Conservation (phyloP, 2,797 vertebrate genomes). For the Allobates femoralis region DNA sequence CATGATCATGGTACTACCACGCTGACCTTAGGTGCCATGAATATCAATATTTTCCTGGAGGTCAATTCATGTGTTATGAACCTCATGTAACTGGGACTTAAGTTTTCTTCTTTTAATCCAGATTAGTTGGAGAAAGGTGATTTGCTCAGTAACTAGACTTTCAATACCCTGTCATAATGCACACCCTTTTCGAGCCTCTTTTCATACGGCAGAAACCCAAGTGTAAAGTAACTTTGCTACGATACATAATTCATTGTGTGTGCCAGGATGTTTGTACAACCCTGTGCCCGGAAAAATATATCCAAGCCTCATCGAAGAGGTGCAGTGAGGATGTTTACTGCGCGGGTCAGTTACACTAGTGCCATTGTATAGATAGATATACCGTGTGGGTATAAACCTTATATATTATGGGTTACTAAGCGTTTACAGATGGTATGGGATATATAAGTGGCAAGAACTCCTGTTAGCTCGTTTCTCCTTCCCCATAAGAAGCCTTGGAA, state of each 20-base stretch:
- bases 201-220: conserved; percentile 10
- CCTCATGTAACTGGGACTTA: not conserved
- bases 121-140: not conserved
- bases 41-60: not conserved
- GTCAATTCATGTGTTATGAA: not conserved
- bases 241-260: conserved; percentile 19
- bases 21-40: not conserved
- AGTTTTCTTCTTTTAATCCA: conserved; percentile 18
- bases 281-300: not conserved
- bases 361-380: too few species aligned
- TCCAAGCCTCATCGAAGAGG: not conserved
- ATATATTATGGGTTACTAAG: not conserved
- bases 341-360: not conserved
- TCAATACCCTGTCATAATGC: conserved; percentile 5
- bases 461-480: not conserved
- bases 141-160: not conserved
- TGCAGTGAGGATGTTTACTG: not conserved
- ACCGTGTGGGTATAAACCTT: too few species aligned
- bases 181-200: not conserved
- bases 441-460: not conserved
- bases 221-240: conserved; percentile 1
- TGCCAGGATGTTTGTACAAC: not conserved
- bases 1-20: not conserved
- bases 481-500: too few species aligned
- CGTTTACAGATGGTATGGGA: not conserved